Base-by-base conservation (phyloP, 2,888 invertebrate genomes). In the Latrodectus hesperus region DNA sequence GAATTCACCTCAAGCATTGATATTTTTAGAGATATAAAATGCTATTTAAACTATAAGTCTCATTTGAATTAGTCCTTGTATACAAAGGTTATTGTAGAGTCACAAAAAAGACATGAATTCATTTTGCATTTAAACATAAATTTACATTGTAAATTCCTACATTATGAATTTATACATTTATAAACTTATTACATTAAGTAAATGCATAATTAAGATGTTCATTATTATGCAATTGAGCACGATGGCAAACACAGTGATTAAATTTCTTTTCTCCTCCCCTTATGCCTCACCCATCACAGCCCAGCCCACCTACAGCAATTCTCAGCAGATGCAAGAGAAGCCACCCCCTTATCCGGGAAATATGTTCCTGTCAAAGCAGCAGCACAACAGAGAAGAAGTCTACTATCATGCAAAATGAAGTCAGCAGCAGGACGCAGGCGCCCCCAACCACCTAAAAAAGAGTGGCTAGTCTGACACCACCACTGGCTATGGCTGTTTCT, bases 321-420 rank as follows among this genome's bases (percentile, higher is more conserved):
- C 82, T 52, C 22, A 22, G 1, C 90, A 88, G 68, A 80, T 88
- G 80, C 86, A 86, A 72, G 87, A 87, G 81, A 86, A 88, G 80
- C 90, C 88, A 49, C 90, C 89, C 67, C 88, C 88, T 52, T 89
- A 89, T 64, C 78, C 89, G 74, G 87, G 84, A 83, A 86, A 86
- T 71, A 75, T 80, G 80, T 79, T 77, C 73, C 77, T 83, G 65
- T 87, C 80, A 65, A 74, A 72, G 68, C 17, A 22, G 55, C 83
- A 84, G 75, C 75, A 55, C 79, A 73, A 51, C 74, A 79, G 82
- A 70, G 88, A 68, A 78, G 82, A 73, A 73, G 84, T 83, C 79
- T 88, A 79, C 79, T 88, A 75, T 88, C 88, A 75, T 88, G 83
- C 88, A 88, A 80, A 88, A 74, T 77, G 73, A 82, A 77, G 73